These are phyloP conservation scores for Podocnemis expansa DNA, from an alignment of 2,113 vertebrate genomes.

Conservation along the genomic window DNA sequence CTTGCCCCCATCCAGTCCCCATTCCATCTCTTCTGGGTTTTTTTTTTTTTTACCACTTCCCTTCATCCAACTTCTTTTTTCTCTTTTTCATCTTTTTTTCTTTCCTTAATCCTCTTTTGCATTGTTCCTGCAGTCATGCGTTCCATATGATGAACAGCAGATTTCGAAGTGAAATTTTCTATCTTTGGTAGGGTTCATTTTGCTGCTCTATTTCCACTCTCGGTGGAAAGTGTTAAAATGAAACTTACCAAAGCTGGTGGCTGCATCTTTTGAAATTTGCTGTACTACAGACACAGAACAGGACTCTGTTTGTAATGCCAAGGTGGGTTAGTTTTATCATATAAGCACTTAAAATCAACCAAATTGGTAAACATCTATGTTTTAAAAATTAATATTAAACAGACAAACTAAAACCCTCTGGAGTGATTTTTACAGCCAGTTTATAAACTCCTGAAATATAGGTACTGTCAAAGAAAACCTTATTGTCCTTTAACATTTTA, in stretches of 20 bases:
- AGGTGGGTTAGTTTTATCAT: background rate
- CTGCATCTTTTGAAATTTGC: background rate
- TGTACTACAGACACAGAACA: background rate
- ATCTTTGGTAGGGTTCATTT: background rate
- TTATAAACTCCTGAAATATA: background rate
- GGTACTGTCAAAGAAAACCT: background rate
- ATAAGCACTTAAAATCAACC: background rate
- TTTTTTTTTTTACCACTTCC: background rate
- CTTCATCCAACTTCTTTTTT: background rate
- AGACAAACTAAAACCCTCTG: background rate
- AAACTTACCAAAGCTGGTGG: background rate
- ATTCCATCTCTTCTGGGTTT: background rate
- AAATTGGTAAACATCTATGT: background rate
- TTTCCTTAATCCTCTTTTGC: background rate
- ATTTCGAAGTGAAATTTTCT: background rate
- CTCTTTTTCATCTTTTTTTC: background rate
- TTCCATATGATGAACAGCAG: background rate
- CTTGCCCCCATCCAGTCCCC: accelerated
- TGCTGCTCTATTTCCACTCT: background rate
- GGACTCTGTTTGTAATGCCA: background rate
- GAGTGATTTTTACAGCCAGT: background rate
- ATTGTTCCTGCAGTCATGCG: background rate
- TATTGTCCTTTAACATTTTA: background rate
- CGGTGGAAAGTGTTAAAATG: background rate
- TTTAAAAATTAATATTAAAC: background rate